These are phyloP conservation scores for Enhydra lutris DNA, from an alignment of 2,113 vertebrate species.

Conservation along the genomic window DNA sequence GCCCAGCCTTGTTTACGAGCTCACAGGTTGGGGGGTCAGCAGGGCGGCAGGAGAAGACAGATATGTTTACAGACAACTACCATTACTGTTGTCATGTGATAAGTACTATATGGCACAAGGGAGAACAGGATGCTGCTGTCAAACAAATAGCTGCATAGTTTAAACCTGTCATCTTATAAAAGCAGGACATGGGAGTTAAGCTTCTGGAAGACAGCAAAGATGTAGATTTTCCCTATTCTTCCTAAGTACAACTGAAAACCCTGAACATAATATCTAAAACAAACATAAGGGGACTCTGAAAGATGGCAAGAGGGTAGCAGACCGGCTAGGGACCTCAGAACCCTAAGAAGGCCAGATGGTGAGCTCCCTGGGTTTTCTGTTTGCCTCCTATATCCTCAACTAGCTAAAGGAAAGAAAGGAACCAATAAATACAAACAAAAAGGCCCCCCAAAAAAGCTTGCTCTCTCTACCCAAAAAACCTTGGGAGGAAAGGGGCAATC, in stretches of 20 bases:
- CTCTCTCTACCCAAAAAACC: neutral
- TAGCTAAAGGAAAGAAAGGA: neutral
- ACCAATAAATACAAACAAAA: neutral
- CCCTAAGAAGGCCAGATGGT: neutral
- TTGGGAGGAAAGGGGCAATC: neutral
- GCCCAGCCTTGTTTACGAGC: neutral
- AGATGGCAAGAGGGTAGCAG: neutral
- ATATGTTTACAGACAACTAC: neutral
- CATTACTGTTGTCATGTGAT: neutral
- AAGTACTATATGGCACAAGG: neutral
- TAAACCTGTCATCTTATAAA: neutral
- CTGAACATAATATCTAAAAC: neutral
- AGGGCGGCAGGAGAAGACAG: neutral
- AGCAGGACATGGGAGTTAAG: neutral
- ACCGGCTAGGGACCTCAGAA: neutral
- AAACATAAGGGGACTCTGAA: neutral
- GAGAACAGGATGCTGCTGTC: neutral
- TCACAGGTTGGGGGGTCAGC: neutral
- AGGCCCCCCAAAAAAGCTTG: neutral
- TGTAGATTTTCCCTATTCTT: neutral
- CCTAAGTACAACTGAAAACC: neutral
- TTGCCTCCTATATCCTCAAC: neutral
- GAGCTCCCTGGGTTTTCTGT: neutral
- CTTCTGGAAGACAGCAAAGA: neutral
- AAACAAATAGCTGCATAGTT: neutral